phyloP scores from a whole-genome alignment of 2,113 vertebrate genomes.

The Promerops cafer region DNA sequence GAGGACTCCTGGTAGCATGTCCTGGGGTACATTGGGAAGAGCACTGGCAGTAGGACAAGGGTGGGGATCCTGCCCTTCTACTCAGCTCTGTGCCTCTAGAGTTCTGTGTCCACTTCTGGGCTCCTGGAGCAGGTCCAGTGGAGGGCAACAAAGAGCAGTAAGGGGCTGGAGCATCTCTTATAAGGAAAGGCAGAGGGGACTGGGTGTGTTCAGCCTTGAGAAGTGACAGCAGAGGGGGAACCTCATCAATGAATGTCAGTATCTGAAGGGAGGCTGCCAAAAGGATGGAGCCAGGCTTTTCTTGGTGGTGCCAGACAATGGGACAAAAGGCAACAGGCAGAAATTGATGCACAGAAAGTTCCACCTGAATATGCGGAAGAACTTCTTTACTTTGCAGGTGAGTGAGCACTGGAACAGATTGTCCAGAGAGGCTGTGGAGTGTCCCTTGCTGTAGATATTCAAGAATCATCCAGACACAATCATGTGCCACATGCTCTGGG shows the following conservation, averaged over 20 bases:
- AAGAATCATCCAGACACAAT: background rate
- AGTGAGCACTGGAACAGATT: background rate
- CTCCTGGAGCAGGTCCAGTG: background rate
- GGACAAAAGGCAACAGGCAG: background rate
- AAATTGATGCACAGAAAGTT: background rate
- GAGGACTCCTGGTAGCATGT: background rate
- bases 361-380: background rate
- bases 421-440: background rate
- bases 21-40: background rate
- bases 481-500: fast-evolving
- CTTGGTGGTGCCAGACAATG: background rate
- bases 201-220: fast-evolving
- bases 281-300: background rate
- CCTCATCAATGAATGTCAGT: too few species aligned
- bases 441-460: background rate
- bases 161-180: background rate
- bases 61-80: background rate
- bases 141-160: background rate
- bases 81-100: too few species aligned
- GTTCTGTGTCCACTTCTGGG: background rate
- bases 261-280: background rate
- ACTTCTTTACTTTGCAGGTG: background rate
- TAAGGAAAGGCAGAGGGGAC: background rate
- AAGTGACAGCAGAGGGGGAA: too few species aligned
- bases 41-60: background rate